Base-by-base conservation (phyloP, 2,113 vertebrate species). In the Alouatta palliata region DNA sequence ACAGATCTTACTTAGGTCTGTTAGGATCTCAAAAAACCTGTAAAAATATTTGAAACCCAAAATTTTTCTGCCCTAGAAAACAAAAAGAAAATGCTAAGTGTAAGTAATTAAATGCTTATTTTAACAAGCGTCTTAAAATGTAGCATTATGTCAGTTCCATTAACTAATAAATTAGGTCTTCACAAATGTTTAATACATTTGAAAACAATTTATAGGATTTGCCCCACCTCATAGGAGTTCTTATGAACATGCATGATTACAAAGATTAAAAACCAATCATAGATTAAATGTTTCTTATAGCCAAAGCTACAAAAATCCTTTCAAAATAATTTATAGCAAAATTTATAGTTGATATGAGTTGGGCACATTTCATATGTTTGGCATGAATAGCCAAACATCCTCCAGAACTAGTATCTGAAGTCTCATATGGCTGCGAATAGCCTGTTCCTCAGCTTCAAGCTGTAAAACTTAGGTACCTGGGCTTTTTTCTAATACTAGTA, bases 91-190 rank as follows among this genome's bases (percentile, higher is more conserved):
- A 75, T 66, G 47, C 52, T 68, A 66, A 95, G 37, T 76, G 9
- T 86, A 58, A 90, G 71, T 73, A 86, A 71, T 83, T 32, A 85
- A 87, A 45, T 70, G 68, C 70, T 92, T 88, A 58, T 58, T 90
- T 82, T 82, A 91, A 82, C 27, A 81, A 61, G 8, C 58, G 3
- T 68, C 71, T 86, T n/a, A 45, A 90, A 83, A 40, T 79, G 52
- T n/a, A 54, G 85, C 52, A 61, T 71, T n/a, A 45, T 77, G 30
- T 58, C 47, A 11, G 5, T 49, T 73, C 85, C 61, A 64, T 40
- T 83, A 66, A 84, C 71, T 61, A 61, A 79, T 64, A 77, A 66
- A 21, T 77, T 71, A 9, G 21, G 45, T 71, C 43, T 58, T 90
- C n/a, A 43, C 47, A 80, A 61, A 47, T 56, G 79, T 66, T 68